phyloP scores from a whole-genome alignment of 1,140 invertebrate genomes.

The Reticulitermes speratus region DNA sequence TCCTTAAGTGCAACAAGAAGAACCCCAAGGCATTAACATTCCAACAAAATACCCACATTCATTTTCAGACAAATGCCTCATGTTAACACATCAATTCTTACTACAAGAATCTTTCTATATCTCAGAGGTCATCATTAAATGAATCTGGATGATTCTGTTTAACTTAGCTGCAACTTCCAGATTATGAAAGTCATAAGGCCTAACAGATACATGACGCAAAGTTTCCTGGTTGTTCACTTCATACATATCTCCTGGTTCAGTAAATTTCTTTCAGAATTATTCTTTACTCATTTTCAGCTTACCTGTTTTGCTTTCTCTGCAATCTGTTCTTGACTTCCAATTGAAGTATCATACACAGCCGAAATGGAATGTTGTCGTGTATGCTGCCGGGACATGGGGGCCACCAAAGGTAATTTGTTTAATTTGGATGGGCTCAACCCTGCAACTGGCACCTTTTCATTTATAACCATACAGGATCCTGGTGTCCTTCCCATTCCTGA shows the following conservation, averaged over 20 bases:
- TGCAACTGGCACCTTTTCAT: not conserved
- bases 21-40: too few species aligned
- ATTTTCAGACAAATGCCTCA: conserved; percentile 18
- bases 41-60: not conserved
- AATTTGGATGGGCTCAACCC: not conserved
- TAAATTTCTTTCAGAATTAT: too few species aligned
- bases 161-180: too few species aligned
- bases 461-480: not conserved
- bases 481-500: not conserved
- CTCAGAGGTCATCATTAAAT: not conserved
- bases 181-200: too few species aligned
- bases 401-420: conserved; percentile 29
- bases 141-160: not conserved
- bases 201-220: too few species aligned
- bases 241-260: too few species aligned
- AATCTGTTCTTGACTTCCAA: conserved; percentile 71
- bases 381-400: conserved; percentile 30
- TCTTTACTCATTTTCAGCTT: conserved; percentile 1
- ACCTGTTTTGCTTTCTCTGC: conserved; percentile 86
- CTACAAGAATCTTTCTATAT: conserved; percentile 11
- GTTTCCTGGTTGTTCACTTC: too few species aligned
- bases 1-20: too few species aligned
- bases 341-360: conserved; percentile 53
- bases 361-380: conserved; percentile 46
- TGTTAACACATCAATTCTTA: not conserved